Evolutionary conservation across 2,888 invertebrate genomes (phyloP), one percentile per base, ranked within the genome.

Genomic region (Ophion slaviceki): DNA sequence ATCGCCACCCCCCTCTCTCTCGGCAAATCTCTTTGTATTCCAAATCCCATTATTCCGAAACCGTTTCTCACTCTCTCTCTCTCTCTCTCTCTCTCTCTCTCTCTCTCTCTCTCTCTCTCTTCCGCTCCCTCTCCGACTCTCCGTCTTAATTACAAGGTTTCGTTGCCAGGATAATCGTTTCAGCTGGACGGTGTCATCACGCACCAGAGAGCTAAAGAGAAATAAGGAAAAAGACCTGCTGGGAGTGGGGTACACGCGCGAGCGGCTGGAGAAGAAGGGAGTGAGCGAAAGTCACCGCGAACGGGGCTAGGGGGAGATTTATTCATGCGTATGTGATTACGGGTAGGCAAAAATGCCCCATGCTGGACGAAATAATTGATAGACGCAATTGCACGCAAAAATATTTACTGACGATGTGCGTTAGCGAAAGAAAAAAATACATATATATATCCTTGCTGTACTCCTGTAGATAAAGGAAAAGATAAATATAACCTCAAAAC

Each of bases 1-100:
- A 47, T 47, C 47, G 36, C 32, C 67, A 20, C 24, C 40, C 67
- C 20, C 82, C 75, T 85, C 82, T 85, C 76, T 80, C 79, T 28
- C 61, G 64, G 14, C 14, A 14, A 14, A 47, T 14, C 10, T 14
- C 10, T 14, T 47, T 47, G 47, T 47, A 11, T 47, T 47, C 47
- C 47, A 14, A 11, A 47, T 47, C 32, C 32, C 32, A 32, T 4
- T 32, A 32, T 32, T 32, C 4, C 47, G 11, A 14, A 47, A 14
- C 47, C 14, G 10, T 47, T 47, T 14, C 47, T 14, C 47, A 4
- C 1, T 47, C 4, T 10, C 47, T 47, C 0, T 47, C 47, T 11
- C 47, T 1, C 47, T 11, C 11, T 0, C 47, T 47, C 40, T 6
- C 8, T 40, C 40, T 40, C 40, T 67, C 40, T 40, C 40, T 7